Percentiles rank a stretch among this genome's conserved stretches.
Evolutionary conservation across 2,888 invertebrate genomes (phyloP).

Genomic region (Plusia festucae): DNA sequence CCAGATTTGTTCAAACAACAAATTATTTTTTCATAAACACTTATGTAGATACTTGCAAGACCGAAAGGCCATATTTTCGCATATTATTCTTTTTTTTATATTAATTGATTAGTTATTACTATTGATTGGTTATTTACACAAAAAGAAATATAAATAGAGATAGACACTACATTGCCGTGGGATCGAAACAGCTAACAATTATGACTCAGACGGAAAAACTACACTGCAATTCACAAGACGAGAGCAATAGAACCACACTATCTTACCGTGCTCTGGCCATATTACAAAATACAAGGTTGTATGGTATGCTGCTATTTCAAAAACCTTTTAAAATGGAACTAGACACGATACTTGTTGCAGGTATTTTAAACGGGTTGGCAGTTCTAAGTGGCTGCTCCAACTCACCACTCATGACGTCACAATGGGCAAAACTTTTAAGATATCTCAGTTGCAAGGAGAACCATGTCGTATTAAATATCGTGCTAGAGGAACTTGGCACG

Average conservation of each 20-base stretch:
- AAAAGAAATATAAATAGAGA: too few species aligned
- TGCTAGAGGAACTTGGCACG: background rate
- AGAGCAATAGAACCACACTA: background rate
- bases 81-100: too few species aligned
- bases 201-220: too few species aligned
- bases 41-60: too few species aligned
- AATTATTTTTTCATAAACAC: background rate
- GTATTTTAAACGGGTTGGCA: slow-evolving; percentile 25
- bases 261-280: background rate
- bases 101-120: too few species aligned
- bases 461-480: slow-evolving; percentile 18
- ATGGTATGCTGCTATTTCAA: slow-evolving; percentile 1
- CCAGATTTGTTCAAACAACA: background rate
- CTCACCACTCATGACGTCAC: slow-evolving; percentile 20
- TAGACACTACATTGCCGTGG: too few species aligned
- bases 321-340: slow-evolving; percentile 8
- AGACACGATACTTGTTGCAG: slow-evolving; percentile 36
- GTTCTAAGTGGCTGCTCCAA: slow-evolving; percentile 19
- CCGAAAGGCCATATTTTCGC: background rate
- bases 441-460: slow-evolving; percentile 21
- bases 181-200: too few species aligned
- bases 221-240: too few species aligned
- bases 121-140: too few species aligned
- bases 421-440: slow-evolving; percentile 38
- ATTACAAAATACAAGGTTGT: background rate